Conservation (phyloP, 2,113 vertebrate species). For the Anolis carolinensis region DNA sequence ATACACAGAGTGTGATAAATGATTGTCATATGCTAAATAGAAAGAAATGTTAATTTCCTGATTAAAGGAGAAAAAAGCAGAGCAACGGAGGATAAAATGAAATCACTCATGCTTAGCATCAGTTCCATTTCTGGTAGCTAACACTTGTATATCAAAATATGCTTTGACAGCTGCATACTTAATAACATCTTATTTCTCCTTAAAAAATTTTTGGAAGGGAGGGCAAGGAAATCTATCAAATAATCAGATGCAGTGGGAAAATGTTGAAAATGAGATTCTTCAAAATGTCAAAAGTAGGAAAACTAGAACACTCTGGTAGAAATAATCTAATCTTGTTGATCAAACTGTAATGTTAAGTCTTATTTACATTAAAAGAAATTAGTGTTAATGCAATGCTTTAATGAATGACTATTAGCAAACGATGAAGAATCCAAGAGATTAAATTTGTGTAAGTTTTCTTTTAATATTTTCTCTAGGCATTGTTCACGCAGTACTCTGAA, state of each 20-base stretch:
- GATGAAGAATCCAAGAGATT: not conserved
- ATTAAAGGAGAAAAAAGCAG: slow-evolving; percentile 15
- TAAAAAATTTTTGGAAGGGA: not conserved
- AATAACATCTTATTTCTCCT: not conserved
- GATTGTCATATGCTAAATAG: slow-evolving; percentile 16
- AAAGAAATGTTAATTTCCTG: slow-evolving; percentile 43
- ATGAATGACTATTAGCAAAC: slow-evolving; percentile 1
- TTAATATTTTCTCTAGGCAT: not conserved
- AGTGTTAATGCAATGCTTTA: slow-evolving; percentile 10
- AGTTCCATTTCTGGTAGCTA: not conserved
- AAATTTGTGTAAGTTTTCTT: not conserved
- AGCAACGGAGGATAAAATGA: not conserved
- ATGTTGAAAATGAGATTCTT: not conserved
- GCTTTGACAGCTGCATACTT: slow-evolving; percentile 1
- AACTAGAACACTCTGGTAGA: accelerated
- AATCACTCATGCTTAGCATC: not conserved
- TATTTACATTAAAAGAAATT: slow-evolving; percentile 2
- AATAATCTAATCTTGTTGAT: slow-evolving; percentile 9
- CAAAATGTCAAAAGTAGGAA: slow-evolving; percentile 1
- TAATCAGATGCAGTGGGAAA: not conserved
- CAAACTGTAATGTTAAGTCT: slow-evolving; percentile 11
- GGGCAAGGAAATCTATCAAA: not conserved
- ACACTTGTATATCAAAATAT: not conserved
- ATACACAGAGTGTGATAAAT: slow-evolving; percentile 29
- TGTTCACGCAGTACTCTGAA: not conserved